Conservation (phyloP, 2,888 invertebrate genomes). For the Tryphoninae sp. region DNA sequence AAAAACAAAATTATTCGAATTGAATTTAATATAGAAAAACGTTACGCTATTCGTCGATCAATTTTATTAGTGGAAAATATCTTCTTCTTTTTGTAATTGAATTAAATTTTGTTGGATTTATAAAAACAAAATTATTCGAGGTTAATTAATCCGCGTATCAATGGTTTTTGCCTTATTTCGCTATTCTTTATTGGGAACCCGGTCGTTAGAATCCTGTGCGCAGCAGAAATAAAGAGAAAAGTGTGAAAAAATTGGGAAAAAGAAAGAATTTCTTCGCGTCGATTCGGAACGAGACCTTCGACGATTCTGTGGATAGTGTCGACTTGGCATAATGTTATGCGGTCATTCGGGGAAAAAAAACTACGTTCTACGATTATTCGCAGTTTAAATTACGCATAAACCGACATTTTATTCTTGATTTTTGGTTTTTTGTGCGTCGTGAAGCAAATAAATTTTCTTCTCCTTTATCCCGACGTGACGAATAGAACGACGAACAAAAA, state of each 20-base stretch:
- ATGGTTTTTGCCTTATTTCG: no score
- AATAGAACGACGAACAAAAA: no score
- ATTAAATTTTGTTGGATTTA: no score
- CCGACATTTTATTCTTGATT: background rate
- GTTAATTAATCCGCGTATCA: no score
- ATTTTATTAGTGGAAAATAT: no score
- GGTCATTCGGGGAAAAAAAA: background rate
- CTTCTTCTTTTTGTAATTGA: no score
- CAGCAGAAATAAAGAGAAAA: background rate
- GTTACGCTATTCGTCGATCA: no score
- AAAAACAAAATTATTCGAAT: background rate
- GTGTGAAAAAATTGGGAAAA: background rate
- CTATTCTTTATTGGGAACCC: no score
- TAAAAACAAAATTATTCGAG: no score
- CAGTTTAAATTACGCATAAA: background rate
- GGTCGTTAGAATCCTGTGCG: no score
- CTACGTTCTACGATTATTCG: background rate
- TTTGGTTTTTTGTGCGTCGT: background rate
- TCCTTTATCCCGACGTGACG: no score
- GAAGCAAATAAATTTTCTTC: no score
- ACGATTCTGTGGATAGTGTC: background rate
- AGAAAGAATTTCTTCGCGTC: background rate
- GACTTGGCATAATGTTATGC: background rate
- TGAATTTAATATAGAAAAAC: background rate
- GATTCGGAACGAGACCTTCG: background rate